Evolutionary conservation across 2,888 invertebrate species (phyloP), one percentile per base, ranked within the genome.

Genomic region (Lycocerus yunnanus): DNA sequence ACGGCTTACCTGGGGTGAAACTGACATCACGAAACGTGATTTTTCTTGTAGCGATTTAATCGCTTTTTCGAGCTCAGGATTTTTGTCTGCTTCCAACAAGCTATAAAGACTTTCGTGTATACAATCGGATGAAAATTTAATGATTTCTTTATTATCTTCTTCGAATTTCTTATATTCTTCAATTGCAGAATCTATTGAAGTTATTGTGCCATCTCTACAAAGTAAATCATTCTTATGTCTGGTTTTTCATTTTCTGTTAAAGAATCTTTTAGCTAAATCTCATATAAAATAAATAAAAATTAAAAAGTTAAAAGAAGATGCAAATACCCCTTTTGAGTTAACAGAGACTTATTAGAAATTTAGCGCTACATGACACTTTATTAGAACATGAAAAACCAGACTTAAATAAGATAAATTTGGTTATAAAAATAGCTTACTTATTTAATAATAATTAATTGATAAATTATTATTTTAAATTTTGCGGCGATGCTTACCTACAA

Each of bases 71-170:
- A 76, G 18, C 13, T 71, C 18, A 6, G 65, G 27, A 13, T 59
- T 15, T 10, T 58, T 67, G 14, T 65, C 6, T 27, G 1, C 3
- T 27, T 76, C 21, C 10, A 81, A 16, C 72, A 80, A 67, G 71
- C 83, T 79, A 63, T 85, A 80, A 1, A 88, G 76, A 81, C 86
- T 83, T 77, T 88, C 86, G 73, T 88, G 87, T 27, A 89, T 82
- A 79, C 89, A 89, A 77, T 89, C 88, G 2, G 88, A 87, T 58
- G 86, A 87, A 75, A 84, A 87, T 3, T 81, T 80, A 63, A 86
- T 79, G 8, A 58, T 67, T 16, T 72, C 43, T 66, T 76, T 77
- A 27, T 70, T 74, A 58, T 74, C 5, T 0, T 0, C 15, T 10
- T 69, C 43, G 75, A 83, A 82, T 1, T 78, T 43, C 4, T 65